Evolutionary conservation across 2,888 invertebrate species (phyloP).

Genomic region (Epinotia brunnichana): DNA sequence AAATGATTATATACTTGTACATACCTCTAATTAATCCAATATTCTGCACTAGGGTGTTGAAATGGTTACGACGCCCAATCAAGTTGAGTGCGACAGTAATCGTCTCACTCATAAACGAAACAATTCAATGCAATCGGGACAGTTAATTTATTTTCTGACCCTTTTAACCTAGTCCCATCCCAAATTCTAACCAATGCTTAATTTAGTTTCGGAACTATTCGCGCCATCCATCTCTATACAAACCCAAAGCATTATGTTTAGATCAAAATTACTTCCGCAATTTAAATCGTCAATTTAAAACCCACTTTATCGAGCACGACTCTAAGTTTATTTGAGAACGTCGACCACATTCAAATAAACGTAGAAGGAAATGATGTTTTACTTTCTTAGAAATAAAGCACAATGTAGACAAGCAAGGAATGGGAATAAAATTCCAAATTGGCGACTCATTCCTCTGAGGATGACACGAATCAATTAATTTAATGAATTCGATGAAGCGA

Average conservation of each 20-base stretch:
- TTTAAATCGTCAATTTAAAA: slow-evolving; percentile 19
- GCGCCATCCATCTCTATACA: slow-evolving; percentile 56
- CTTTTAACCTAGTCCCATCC: neutral
- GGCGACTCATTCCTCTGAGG: slow-evolving; percentile 53
- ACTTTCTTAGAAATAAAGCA: slow-evolving; percentile 9
- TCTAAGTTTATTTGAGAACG: slow-evolving; percentile 29
- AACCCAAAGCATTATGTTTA: slow-evolving; percentile 52
- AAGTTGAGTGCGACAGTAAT: no score
- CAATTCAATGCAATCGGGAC: neutral
- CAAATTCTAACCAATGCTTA: slow-evolving; percentile 6
- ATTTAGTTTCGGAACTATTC: slow-evolving; percentile 30
- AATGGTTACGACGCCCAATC: neutral
- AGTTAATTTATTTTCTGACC: neutral
- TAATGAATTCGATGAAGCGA: slow-evolving; percentile 66
- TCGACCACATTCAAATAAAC: slow-evolving; percentile 15
- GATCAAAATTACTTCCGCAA: slow-evolving; percentile 41
- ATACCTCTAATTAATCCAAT: no score
- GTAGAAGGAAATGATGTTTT: slow-evolving; percentile 1
- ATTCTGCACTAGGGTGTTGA: no score
- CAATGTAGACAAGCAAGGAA: neutral
- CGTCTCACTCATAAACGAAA: no score
- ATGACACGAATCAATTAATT: slow-evolving; percentile 68
- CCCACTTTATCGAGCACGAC: slow-evolving; percentile 25
- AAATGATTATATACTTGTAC: no score
- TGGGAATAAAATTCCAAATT: slow-evolving; percentile 39